Conservation (phyloP, 2,113 vertebrate species). For the Microtus pennsylvanicus region DNA sequence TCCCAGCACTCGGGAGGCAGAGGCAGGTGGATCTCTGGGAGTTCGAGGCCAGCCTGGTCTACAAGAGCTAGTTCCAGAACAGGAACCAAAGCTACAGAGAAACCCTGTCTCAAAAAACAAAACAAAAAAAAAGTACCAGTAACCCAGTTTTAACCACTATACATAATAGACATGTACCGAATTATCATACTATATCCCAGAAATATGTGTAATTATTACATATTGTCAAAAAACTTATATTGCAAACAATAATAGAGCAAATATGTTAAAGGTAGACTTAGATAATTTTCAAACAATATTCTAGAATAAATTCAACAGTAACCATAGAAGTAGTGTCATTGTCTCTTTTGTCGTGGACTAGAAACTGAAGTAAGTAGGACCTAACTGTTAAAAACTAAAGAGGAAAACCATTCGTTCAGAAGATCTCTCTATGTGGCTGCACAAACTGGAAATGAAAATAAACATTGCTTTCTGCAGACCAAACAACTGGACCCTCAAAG, state of each 20-base stretch:
- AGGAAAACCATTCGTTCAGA: neutral
- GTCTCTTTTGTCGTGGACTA: neutral
- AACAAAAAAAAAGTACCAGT: neutral
- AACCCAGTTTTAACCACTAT: neutral
- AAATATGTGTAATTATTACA: neutral
- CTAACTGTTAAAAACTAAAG: neutral
- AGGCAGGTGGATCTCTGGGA: too few species aligned
- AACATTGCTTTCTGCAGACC: neutral
- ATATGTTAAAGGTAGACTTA: neutral
- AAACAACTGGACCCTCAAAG: neutral
- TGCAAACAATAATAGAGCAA: neutral
- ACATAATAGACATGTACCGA: neutral
- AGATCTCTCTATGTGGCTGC: neutral
- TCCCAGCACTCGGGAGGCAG: too few species aligned
- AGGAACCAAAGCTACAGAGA: too few species aligned
- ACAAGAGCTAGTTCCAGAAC: too few species aligned
- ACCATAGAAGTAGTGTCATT: neutral
- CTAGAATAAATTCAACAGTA: neutral
- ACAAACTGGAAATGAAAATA: constrained; percentile 42
- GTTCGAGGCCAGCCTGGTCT: too few species aligned
- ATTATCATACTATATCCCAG: neutral
- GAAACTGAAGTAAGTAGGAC: neutral
- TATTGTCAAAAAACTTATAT: neutral
- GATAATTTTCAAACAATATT: neutral
- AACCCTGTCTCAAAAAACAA: too few species aligned